Base-by-base conservation (phyloP, 2,888 invertebrate species). In the Megalurothrips usitatus region DNA sequence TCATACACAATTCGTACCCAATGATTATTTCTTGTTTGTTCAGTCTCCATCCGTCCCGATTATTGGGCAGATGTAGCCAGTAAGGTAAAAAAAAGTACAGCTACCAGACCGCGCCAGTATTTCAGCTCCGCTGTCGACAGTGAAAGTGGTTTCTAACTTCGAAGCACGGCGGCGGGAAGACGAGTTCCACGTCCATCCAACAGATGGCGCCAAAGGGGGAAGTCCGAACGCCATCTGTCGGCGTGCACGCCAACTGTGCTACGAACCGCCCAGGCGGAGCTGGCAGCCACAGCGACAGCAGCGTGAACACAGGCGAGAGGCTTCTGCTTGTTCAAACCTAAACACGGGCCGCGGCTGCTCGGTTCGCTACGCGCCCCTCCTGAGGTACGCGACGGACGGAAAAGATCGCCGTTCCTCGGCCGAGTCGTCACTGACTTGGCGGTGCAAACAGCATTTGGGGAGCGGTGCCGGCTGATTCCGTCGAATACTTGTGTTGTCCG, bases 321-420 rank as follows among this genome's bases (percentile, higher is more conserved):
- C 68, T 1, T 75, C 68, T 75, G 68, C 68, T 75, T 23, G 68
- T 75, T 75, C 26, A 26, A 75, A 75, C 68, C 68, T 75, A 75
- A 75, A 75, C 68, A 75, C 68, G 26, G 23, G 1, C 68, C 23
- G 68, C 23, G 23, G 23, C 9, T 75, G 2, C 26, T 23, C 23
- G 12, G 26, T 26, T 75, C 68, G 26, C 23, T 6, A 23, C 68
- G 19, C 68, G 68, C 12, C 68, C 12, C 68, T 23, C 23, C 23
- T 26, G 12, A 9, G 23, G 6, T 43, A 43, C 34, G 6, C 3
- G 34, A 43, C 34, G 6, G 34, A 4, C 6, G 11, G 68, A 11
- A 6, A 23, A 23, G 23, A 9, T n/a, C 23, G 26, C 9, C 26
- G 68, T 26, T 75, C 26, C 17, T 0, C 68, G 17, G 58, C 11